Evolutionary conservation across 2,113 vertebrate genomes (phyloP).

Genomic region (Hepsetus odoe): DNA sequence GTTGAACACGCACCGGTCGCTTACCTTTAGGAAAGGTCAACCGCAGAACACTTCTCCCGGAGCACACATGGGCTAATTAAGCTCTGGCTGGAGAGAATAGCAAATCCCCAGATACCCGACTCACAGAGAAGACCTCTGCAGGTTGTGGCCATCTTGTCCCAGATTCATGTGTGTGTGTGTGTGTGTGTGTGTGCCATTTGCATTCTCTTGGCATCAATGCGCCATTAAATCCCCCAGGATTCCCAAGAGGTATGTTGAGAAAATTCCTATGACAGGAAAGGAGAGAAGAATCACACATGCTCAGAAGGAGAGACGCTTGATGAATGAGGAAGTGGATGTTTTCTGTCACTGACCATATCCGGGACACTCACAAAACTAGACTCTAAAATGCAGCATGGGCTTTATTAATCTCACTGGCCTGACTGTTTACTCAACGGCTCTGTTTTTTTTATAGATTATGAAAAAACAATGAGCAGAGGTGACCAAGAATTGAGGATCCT

Average conservation of each 20-base stretch:
- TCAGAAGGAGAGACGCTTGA: conserved; percentile 37
- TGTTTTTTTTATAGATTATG: neutral
- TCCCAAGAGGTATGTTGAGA: conserved; percentile 18
- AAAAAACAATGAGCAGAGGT: neutral
- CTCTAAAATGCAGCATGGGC: conserved; percentile 8
- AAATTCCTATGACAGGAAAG: conserved; percentile 50
- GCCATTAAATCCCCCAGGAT: conserved; percentile 46
- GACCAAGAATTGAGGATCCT: too few species aligned
- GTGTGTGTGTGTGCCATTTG: conserved; percentile 51
- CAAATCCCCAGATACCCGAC: conserved; percentile 60
- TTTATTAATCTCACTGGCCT: conserved; percentile 24
- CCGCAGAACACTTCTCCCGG: conserved; percentile 67
- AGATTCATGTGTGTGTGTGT: conserved; percentile 28
- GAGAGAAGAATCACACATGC: conserved; percentile 37
- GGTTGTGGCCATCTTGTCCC: conserved; percentile 61
- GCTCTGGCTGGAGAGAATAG: conserved; percentile 57
- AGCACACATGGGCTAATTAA: conserved; percentile 70
- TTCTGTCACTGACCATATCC: conserved; percentile 47
- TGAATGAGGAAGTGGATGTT: conserved; percentile 50
- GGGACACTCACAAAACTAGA: conserved; percentile 21
- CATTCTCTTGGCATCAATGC: conserved; percentile 54
- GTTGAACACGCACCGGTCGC: conserved; percentile 66
- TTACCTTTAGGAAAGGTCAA: conserved; percentile 75
- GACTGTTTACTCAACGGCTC: neutral
- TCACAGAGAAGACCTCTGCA: conserved; percentile 55